These are phyloP conservation scores for Drosophila maculinotata DNA, from an alignment of 2,888 invertebrate genomes.

Conservation along the genomic window DNA sequence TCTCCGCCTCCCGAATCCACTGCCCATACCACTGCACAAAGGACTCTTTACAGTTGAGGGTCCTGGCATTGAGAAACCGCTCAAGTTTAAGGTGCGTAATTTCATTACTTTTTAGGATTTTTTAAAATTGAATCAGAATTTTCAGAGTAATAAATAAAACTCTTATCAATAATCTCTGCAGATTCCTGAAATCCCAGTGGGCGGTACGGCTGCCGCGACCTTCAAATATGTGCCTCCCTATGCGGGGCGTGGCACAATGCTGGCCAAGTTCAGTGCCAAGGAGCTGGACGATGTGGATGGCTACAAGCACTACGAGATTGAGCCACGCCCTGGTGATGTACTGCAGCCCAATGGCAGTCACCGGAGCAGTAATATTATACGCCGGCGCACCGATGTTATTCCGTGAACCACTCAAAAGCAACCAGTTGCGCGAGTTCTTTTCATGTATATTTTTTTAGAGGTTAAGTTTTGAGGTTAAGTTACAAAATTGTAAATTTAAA, in stretches of 20 bases:
- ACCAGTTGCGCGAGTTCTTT: conserved; percentile 1
- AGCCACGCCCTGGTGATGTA: conserved; percentile 84
- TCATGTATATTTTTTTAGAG: conserved; percentile 25
- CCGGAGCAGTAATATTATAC: conserved; percentile 76
- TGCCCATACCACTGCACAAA: conserved; percentile 91
- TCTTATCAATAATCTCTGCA: conserved; percentile 21
- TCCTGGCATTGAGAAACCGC: conserved; percentile 90
- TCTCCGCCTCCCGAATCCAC: conserved; percentile 91
- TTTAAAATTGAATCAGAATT: too few species aligned
- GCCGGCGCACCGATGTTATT: conserved; percentile 83
- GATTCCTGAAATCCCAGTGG: conserved; percentile 86
- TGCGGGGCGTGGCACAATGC: conserved; percentile 92
- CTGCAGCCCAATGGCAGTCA: conserved; percentile 76
- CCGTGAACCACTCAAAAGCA: conserved; percentile 48
- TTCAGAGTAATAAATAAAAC: too few species aligned
- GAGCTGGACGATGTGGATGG: conserved; percentile 96
- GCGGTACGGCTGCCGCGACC: conserved; percentile 89
- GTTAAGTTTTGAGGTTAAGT: conserved; percentile 42
- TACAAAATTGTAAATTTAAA: conserved; percentile 5
- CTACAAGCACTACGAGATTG: conserved; percentile 91
- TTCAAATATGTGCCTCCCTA: conserved; percentile 92
- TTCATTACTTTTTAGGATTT: too few species aligned
- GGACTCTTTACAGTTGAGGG: conserved; percentile 93
- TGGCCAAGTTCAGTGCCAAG: conserved; percentile 94
- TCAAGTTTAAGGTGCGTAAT: conserved; percentile 89